Percentiles rank a stretch among this genome's conserved stretches.
Evolutionary conservation across 2,797 vertebrate species (phyloP).

Genomic region (Nasua narica): DNA sequence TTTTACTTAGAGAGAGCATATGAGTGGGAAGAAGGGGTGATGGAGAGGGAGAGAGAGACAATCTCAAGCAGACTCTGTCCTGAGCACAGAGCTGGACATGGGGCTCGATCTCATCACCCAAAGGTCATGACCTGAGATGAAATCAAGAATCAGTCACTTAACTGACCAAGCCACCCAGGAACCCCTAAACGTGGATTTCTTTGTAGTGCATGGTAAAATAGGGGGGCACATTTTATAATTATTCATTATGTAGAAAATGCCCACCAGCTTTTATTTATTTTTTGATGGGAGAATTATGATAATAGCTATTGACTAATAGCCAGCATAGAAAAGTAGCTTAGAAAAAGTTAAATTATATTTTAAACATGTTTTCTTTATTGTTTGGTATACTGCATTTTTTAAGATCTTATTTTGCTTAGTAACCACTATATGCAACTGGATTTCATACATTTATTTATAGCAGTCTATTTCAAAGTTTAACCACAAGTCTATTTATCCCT

Average conservation of each 20-base stretch:
- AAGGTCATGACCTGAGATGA: background rate
- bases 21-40: background rate
- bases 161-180: background rate
- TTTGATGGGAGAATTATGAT: background rate
- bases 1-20: background rate
- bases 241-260: background rate
- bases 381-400: background rate
- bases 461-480: background rate
- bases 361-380: background rate
- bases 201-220: background rate
- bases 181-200: background rate
- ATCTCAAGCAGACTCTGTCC: background rate
- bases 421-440: background rate
- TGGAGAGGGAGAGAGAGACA: background rate
- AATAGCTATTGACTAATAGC: background rate
- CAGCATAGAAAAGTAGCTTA: background rate
- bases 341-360: background rate
- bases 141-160: background rate
- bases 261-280: background rate
- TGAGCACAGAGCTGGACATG: background rate
- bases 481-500: background rate
- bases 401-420: background rate
- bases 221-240: background rate
- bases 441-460: background rate
- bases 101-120: background rate